A percentile compares a stretch with the other conserved stretches of the same genome.
These are phyloP conservation scores for Burhinus oedicnemus DNA, from an alignment of 2,113 vertebrate genomes.

Conservation along the genomic window DNA sequence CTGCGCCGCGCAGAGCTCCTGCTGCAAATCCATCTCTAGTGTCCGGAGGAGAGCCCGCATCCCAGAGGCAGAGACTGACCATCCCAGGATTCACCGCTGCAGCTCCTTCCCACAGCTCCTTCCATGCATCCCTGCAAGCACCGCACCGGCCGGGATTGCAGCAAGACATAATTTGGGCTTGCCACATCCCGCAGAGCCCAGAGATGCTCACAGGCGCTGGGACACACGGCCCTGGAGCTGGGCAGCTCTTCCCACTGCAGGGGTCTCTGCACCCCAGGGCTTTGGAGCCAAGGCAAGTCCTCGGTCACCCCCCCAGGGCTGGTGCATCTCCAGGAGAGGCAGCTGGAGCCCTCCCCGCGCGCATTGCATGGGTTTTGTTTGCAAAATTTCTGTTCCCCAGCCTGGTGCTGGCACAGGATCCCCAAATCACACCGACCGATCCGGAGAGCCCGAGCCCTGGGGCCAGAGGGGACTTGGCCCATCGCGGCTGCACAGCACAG, in stretches of 20 bases:
- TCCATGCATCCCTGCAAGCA: accelerated
- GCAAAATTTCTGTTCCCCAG: not conserved
- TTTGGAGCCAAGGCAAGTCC: not conserved
- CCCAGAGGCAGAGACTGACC: not conserved
- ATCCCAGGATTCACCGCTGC: not conserved
- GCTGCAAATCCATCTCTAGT: not conserved
- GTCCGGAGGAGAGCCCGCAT: accelerated
- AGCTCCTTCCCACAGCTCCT: not conserved
- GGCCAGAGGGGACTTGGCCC: not conserved
- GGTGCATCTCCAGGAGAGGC: not conserved
- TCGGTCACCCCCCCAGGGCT: accelerated
- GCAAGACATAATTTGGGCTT: not conserved
- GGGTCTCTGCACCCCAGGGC: not conserved
- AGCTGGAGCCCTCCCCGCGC: not conserved
- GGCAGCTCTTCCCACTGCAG: accelerated
- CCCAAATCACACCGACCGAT: accelerated
- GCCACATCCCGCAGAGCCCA: not conserved
- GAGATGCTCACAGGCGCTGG: not conserved
- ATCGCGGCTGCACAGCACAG: accelerated
- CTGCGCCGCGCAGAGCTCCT: not conserved
- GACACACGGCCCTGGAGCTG: accelerated
- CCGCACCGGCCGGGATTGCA: accelerated
- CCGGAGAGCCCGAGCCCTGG: accelerated
- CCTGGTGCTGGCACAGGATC: not conserved
- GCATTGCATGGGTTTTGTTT: accelerated